A percentile compares a stretch with the other conserved stretches of the same genome.
Evolutionary conservation across 2,113 vertebrate species (phyloP).

Genomic region (Lipophrys pholis): DNA sequence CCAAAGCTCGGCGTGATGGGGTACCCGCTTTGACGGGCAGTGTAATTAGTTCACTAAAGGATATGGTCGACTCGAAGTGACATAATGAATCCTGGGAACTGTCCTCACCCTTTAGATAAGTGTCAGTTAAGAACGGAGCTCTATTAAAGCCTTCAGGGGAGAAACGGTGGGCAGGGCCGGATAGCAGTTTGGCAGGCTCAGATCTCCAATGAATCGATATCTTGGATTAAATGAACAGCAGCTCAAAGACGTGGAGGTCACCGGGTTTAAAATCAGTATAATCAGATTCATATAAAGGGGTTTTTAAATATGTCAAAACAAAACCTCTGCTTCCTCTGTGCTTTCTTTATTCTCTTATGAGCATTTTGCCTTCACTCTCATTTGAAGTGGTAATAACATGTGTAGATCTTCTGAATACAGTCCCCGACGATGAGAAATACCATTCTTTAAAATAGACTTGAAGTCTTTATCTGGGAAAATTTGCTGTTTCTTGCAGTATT

Average conservation of each 20-base stretch:
- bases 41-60: conserved; percentile 71
- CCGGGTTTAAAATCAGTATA: not conserved
- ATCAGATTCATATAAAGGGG: not conserved
- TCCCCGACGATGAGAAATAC: conserved; percentile 14
- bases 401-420: conserved; percentile 25
- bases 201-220: conserved; percentile 37
- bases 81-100: conserved; percentile 64
- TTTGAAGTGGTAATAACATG: conserved; percentile 21
- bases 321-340: not conserved
- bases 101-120: conserved; percentile 62
- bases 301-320: conserved; percentile 2
- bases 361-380: not conserved
- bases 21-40: conserved; percentile 60
- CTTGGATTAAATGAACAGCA: conserved; percentile 27
- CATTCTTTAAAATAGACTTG: conserved; percentile 8
- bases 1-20: conserved; percentile 48
- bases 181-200: conserved; percentile 16
- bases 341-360: not conserved
- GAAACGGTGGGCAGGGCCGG: conserved; percentile 20
- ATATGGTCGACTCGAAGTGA: conserved; percentile 64
- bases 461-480: conserved; percentile 36
- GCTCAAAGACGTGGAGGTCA: conserved; percentile 7
- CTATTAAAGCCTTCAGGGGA: conserved; percentile 55
- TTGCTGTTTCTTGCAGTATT: conserved; percentile 33
- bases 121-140: conserved; percentile 68